These are phyloP conservation scores for Oscheius sp. DNA, from an alignment of 2,888 invertebrate species.

Conservation along the genomic window DNA sequence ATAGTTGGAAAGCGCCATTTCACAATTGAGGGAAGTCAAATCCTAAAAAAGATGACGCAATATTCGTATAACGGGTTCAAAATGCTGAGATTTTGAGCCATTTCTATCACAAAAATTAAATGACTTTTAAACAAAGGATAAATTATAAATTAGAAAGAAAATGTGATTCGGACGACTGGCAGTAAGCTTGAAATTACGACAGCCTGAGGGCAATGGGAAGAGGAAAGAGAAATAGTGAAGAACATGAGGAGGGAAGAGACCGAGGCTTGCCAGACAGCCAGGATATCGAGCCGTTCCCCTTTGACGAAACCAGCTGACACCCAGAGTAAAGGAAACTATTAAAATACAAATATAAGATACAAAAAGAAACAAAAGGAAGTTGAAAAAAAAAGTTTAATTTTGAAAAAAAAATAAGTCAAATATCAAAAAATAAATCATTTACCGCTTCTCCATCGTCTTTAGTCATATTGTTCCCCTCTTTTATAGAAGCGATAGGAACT, in stretches of 20 bases:
- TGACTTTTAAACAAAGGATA: too few relatives aligned
- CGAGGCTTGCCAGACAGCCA: background rate
- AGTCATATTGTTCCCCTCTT: too few relatives aligned
- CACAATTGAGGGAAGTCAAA: too few relatives aligned
- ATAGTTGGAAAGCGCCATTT: too few relatives aligned
- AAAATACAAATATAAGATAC: background rate
- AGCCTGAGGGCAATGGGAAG: slow-evolving; percentile 4
- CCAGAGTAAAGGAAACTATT: background rate
- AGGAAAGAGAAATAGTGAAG: slow-evolving; percentile 9
- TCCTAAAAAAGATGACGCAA: too few relatives aligned
- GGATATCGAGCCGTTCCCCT: slow-evolving; percentile 4
- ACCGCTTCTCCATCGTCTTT: background rate
- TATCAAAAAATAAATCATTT: background rate
- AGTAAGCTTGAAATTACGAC: slow-evolving; percentile 16
- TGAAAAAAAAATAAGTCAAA: background rate
- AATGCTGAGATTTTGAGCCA: background rate
- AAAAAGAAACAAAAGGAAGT: background rate
- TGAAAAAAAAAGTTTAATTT: background rate
- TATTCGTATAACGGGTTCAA: background rate
- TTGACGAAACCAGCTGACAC: background rate
- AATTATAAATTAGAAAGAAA: too few relatives aligned
- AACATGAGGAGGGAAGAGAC: background rate
- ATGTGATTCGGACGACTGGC: background rate
- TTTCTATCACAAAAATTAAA: too few relatives aligned
- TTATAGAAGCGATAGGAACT: too few relatives aligned